Percentiles rank a stretch among this genome's conserved stretches.
phyloP scores from a whole-genome alignment of 1,140 invertebrate species.

The Caerostris darwini region DNA sequence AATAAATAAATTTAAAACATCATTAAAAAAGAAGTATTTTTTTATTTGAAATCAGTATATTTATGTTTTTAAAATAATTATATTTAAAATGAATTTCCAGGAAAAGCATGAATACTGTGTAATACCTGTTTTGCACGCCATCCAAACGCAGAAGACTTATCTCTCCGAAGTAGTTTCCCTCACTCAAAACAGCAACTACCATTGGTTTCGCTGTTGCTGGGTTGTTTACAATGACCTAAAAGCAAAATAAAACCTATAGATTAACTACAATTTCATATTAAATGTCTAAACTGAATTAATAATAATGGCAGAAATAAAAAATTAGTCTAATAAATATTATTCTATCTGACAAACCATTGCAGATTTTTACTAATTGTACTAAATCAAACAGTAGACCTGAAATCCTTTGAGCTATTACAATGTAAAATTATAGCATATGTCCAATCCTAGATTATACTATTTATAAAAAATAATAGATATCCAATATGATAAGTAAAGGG shows the following conservation, averaged over 20 bases:
- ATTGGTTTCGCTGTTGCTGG: slow-evolving; percentile 41
- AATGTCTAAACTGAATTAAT: neutral
- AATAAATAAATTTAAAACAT: neutral
- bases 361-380: too few species aligned
- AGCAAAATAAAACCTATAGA: neutral
- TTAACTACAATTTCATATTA: neutral
- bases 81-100: neutral
- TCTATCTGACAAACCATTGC: too few species aligned
- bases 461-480: too few species aligned
- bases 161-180: slow-evolving; percentile 77
- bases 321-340: too few species aligned
- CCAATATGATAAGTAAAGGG: too few species aligned
- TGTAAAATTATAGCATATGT: too few species aligned
- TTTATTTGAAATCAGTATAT: neutral
- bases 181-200: slow-evolving; percentile 74
- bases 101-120: neutral
- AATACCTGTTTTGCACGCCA: slow-evolving; percentile 76
- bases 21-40: neutral
- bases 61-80: neutral
- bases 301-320: neutral
- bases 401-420: too few species aligned
- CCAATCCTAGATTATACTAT: too few species aligned
- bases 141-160: slow-evolving; percentile 75
- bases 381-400: too few species aligned
- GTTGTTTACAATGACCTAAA: slow-evolving; percentile 72